These are phyloP conservation scores for Molothrus ater DNA, from an alignment of 2,797 vertebrate genomes.

Conservation along the genomic window DNA sequence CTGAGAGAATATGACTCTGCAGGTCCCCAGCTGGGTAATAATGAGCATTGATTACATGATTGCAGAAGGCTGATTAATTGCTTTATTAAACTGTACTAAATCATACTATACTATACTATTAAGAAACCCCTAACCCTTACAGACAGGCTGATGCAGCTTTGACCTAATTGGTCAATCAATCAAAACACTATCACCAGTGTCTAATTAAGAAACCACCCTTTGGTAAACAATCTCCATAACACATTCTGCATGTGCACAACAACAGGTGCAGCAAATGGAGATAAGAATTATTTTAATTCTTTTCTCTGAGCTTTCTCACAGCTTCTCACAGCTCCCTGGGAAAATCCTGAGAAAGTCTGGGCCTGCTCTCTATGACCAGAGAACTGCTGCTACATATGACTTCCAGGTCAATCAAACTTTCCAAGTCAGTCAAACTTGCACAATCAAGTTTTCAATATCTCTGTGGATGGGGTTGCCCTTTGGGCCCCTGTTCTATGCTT, in stretches of 20 bases:
- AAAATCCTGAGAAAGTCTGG: no score
- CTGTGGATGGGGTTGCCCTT: neutral
- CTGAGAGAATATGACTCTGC: neutral
- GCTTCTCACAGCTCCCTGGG: no score
- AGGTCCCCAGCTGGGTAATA: neutral
- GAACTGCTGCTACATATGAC: neutral
- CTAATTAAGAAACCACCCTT: neutral
- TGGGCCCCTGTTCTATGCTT: neutral
- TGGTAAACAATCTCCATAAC: neutral
- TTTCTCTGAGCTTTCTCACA: neutral
- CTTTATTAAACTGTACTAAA: neutral
- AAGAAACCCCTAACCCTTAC: neutral
- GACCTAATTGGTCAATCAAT: neutral
- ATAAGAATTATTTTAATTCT: neutral
- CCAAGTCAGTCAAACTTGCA: neutral
- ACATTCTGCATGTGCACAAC: neutral
- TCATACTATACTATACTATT: neutral
- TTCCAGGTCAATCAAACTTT: neutral
- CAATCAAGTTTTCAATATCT: neutral
- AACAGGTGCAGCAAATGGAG: neutral
- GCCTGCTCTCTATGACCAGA: neutral
- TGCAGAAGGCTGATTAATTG: neutral
- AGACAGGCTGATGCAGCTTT: neutral
- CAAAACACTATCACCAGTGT: neutral
- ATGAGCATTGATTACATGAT: neutral